Percentiles rank a stretch among this genome's conserved stretches.
Evolutionary conservation across 2,113 vertebrate genomes (phyloP).

Genomic region (Clarias macrocephalus): DNA sequence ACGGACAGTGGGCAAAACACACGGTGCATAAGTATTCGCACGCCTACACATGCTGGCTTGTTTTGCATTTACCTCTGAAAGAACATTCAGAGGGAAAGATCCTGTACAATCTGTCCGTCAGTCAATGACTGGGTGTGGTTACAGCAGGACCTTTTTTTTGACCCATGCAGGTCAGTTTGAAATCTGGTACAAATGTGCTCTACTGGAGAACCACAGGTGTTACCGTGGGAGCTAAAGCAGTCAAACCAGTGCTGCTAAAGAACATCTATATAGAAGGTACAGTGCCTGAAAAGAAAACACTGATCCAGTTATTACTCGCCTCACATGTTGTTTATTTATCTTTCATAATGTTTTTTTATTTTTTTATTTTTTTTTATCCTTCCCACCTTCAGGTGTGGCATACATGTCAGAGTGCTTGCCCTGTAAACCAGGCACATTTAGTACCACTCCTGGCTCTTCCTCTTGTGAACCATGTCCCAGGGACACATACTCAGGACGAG

Average conservation of each 20-base stretch:
- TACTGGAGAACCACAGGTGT: conserved; percentile 97
- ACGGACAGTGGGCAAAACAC: conserved; percentile 88
- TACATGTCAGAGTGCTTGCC: conserved; percentile 95
- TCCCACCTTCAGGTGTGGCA: conserved; percentile 81
- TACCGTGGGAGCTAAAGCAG: conserved; percentile 83
- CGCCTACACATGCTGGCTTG: neutral
- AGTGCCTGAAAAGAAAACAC: conserved; percentile 12
- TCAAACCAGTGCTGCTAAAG: conserved; percentile 92
- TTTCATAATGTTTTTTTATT: neutral
- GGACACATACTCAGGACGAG: conserved; percentile 86
- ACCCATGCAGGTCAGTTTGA: conserved; percentile 82
- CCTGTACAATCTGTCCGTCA: neutral
- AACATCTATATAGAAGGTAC: conserved; percentile 94
- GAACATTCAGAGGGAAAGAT: neutral
- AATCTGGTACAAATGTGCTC: conserved; percentile 92
- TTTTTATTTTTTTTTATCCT: neutral
- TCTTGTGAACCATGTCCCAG: conserved; percentile 84
- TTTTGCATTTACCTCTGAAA: neutral
- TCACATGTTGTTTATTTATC: neutral
- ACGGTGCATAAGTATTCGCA: conserved; percentile 71
- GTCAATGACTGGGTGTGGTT: neutral
- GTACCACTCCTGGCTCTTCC: conserved; percentile 80
- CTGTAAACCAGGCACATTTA: conserved; percentile 91
- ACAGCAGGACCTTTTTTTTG: neutral
- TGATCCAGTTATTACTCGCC: neutral